phyloP scores from a whole-genome alignment of 2,888 invertebrate genomes.

The Metacarcinus magister region DNA sequence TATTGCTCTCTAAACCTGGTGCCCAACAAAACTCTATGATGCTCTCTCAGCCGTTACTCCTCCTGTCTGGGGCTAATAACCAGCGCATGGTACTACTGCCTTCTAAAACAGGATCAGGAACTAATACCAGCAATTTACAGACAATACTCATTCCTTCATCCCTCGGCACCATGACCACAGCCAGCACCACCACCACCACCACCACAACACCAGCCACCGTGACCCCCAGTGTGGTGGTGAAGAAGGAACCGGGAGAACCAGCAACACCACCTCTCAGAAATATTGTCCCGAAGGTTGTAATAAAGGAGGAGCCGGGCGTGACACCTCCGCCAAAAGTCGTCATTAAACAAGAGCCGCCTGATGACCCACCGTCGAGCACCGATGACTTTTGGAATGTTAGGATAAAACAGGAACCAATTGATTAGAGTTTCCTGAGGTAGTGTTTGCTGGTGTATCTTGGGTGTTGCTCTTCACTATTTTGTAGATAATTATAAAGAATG shows the following conservation, averaged over 20 bases:
- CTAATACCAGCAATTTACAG: conserved; percentile 27
- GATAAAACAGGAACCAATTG: conserved; percentile 68
- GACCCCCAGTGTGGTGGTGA: conserved; percentile 52
- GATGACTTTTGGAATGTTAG: conserved; percentile 47
- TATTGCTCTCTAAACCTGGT: conserved; percentile 69
- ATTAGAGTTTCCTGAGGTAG: not conserved
- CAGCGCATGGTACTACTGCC: conserved; percentile 71
- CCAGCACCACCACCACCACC: not conserved
- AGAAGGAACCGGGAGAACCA: conserved; percentile 72
- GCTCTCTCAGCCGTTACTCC: conserved; percentile 67
- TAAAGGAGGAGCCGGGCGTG: conserved; percentile 56
- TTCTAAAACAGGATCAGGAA: conserved; percentile 1
- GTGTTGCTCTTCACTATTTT: not conserved
- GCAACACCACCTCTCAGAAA: not conserved
- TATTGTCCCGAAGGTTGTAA: conserved; percentile 27
- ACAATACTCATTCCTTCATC: conserved; percentile 56
- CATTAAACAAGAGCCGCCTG: conserved; percentile 68
- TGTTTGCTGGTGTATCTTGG: not conserved
- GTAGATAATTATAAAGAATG: not conserved
- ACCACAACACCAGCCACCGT: not conserved
- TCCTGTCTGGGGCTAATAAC: conserved; percentile 66
- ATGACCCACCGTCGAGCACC: conserved; percentile 27
- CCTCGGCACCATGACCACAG: conserved; percentile 34
- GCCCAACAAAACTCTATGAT: conserved; percentile 67
- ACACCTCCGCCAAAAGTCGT: conserved; percentile 8